These are phyloP conservation scores for Nyctalus aviator DNA, from an alignment of 2,797 vertebrate species.

Conservation along the genomic window DNA sequence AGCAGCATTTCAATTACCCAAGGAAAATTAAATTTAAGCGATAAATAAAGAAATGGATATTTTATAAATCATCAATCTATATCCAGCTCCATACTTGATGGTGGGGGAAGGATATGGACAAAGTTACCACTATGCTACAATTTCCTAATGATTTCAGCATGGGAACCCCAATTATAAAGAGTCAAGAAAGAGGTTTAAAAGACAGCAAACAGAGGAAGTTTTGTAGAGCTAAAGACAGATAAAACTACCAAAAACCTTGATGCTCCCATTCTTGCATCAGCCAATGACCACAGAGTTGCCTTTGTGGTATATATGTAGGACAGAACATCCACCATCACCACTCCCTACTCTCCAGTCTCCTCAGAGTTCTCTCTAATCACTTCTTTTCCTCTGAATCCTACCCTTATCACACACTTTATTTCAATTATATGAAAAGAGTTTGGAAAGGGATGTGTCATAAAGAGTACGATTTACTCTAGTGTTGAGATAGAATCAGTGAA, in stretches of 20 bases:
- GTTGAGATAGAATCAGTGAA: accelerated
- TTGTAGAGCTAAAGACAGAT: background rate
- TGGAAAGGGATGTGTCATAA: background rate
- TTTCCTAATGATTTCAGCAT: background rate
- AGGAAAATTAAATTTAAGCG: background rate
- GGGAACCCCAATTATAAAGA: background rate
- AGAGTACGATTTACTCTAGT: background rate
- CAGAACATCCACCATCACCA: no score
- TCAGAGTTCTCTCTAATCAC: background rate
- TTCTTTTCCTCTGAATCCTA: background rate
- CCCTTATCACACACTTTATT: background rate
- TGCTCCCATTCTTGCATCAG: background rate
- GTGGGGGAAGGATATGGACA: background rate
- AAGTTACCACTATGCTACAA: background rate
- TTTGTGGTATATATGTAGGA: background rate
- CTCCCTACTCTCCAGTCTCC: background rate
- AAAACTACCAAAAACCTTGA: background rate
- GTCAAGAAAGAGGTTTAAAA: background rate
- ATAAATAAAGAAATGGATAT: background rate
- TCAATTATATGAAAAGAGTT: background rate
- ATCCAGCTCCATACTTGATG: background rate
- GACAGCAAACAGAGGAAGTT: background rate
- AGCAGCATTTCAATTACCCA: background rate
- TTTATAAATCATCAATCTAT: background rate
- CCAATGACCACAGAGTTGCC: background rate